Percentiles rank a stretch among this genome's conserved stretches.
phyloP scores from a whole-genome alignment of 2,113 vertebrate species.

The Mormoops blainvillei region DNA sequence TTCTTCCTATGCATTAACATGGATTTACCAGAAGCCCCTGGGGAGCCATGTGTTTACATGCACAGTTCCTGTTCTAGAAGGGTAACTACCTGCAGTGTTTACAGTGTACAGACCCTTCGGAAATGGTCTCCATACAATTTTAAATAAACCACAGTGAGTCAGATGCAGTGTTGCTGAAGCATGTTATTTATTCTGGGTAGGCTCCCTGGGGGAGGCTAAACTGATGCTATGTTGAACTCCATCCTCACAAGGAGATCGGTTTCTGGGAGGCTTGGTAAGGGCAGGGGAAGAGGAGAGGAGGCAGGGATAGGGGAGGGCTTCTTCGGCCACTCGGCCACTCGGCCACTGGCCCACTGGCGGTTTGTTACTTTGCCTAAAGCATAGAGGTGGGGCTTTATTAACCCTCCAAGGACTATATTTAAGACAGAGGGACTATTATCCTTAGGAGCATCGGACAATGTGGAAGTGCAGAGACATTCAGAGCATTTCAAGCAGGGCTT shows the following conservation, averaged over 20 bases:
- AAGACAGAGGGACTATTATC: background rate
- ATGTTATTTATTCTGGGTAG: background rate
- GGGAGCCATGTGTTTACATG: background rate
- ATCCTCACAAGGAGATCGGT: background rate
- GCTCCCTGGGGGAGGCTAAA: background rate
- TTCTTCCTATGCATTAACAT: background rate
- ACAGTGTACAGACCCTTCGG: background rate
- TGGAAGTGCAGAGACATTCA: background rate
- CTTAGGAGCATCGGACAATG: background rate
- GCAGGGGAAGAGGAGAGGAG: background rate
- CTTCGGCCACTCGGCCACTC: no score
- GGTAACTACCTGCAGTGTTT: background rate
- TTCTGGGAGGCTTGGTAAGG: background rate
- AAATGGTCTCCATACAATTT: background rate
- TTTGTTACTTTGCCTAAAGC: background rate
- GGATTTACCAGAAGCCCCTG: background rate
- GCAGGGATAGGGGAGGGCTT: accelerated
- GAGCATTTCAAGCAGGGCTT: background rate
- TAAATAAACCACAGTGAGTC: background rate
- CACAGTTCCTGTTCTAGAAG: background rate
- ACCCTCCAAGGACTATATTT: background rate
- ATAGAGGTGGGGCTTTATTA: background rate
- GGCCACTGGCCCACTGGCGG: no score
- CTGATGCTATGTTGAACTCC: no score
- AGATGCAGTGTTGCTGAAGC: background rate